A percentile compares a stretch with the other conserved stretches of the same genome.
Conservation (phyloP, 2,888 invertebrate genomes). For the Danaus chrysippus region DNA sequence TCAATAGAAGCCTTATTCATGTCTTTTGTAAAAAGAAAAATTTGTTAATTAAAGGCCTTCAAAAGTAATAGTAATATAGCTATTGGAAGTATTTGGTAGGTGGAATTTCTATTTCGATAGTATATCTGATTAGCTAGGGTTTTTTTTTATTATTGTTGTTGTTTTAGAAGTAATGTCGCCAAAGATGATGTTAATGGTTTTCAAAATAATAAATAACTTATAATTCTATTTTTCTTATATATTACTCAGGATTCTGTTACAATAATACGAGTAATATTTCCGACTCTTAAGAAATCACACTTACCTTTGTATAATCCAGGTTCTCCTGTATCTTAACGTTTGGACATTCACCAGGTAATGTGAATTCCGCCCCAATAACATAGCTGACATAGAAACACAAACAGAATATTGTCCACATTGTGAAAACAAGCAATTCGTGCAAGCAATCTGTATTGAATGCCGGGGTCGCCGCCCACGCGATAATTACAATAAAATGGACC, state of each 20-base stretch:
- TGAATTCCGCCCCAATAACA: conserved; percentile 52
- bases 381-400: conserved; percentile 37
- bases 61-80: background rate
- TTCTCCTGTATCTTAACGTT: conserved; percentile 61
- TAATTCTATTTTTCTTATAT: too few relatives aligned
- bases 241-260: background rate
- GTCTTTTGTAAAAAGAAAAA: background rate
- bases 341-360: conserved; percentile 62
- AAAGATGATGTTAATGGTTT: too few relatives aligned
- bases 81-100: too few relatives aligned
- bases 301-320: conserved; percentile 64
- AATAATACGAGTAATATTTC: background rate
- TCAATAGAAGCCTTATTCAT: background rate
- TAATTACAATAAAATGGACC: conserved; percentile 64
- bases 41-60: background rate
- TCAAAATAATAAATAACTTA: too few relatives aligned
- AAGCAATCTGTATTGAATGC: conserved; percentile 47
- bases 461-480: conserved; percentile 49
- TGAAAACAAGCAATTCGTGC: conserved; percentile 38
- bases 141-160: too few relatives aligned
- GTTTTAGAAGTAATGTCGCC: too few relatives aligned
- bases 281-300: conserved; percentile 16
- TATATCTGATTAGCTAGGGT: too few relatives aligned
- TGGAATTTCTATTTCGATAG: too few relatives aligned
- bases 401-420: conserved; percentile 48